Base-by-base conservation (phyloP, 2,113 vertebrate species). In the Oreocharis arfaki region DNA sequence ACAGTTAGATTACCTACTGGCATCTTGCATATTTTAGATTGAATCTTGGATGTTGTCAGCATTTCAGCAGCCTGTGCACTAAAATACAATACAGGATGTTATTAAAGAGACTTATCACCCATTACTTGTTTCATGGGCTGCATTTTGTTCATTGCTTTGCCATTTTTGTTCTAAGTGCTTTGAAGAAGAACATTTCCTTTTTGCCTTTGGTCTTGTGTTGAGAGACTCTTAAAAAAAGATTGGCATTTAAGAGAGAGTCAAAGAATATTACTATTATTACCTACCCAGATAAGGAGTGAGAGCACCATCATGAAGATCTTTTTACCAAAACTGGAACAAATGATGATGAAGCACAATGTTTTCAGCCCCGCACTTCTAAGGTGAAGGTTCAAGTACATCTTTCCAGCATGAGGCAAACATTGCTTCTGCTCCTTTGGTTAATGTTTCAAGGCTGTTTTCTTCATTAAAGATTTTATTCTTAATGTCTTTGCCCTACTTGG, bases 401-500 rank as follows among this genome's bases (percentile, higher is more conserved):
- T 91, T 91, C 19, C 63, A 86, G 52, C 32, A 70, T 83, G 63
- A 83, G 57, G 26, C 65, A 94, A 91, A 77, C 0, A 1, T 52
- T 88, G 37, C 26, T 92, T 70, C 79, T 95, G 35, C 28, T 88
- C 14, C 52, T 90, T 83, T 88, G 35, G 32, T 86, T 91, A 50
- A 50, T 80, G 24, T 88, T 94, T 88, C 59, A 83, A 67, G 75
- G 41, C 27, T 88, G 50, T 77, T 96, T 92, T 86, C 71, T 77
- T 94, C 52, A 88, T 93, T 74, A 80, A 88, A 80, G 28, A 59
- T 86, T 52, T 90, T 80, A 44, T 90, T 96, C 55, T 69, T 93
- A 59, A 92, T 74, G 64, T 90, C 50, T 96, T 85, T 95, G 84
- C 59, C 70, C 84, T 94, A 80, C 33, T 90, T 93, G 92, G 55